Conservation (phyloP, 2,888 invertebrate species). For the Octonoba sinensis region DNA sequence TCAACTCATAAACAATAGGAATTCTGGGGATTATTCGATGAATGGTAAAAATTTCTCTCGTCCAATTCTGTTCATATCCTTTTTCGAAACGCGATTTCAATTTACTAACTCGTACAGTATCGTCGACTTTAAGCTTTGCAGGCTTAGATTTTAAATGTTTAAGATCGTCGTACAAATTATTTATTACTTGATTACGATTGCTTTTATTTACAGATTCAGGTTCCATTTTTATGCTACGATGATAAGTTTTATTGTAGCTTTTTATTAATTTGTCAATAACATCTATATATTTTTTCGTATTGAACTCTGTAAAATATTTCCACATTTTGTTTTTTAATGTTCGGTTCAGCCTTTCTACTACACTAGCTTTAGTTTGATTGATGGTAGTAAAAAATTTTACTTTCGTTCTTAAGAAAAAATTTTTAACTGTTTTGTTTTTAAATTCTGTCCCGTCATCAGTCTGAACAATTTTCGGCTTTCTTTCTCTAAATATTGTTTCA, state of each 20-base stretch:
- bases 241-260: slow-evolving; percentile 43
- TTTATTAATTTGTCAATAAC: slow-evolving; percentile 35
- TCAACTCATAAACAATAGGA: slow-evolving; percentile 23
- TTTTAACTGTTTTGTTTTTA: slow-evolving; percentile 59
- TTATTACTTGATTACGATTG: slow-evolving; percentile 20
- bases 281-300: slow-evolving; percentile 36
- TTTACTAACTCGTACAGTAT: slow-evolving; percentile 40
- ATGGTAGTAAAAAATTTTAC: slow-evolving; percentile 67
- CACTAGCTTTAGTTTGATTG: slow-evolving; percentile 68
- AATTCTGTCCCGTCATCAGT: slow-evolving; percentile 67
- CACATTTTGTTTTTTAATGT: slow-evolving; percentile 66
- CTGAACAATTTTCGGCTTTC: slow-evolving; percentile 63
- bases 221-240: too few species aligned
- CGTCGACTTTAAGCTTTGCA: slow-evolving; percentile 39
- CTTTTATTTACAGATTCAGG: slow-evolving; percentile 22
- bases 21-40: slow-evolving; percentile 7
- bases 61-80: too few species aligned
- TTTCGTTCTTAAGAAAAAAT: slow-evolving; percentile 60
- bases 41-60: too few species aligned
- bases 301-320: slow-evolving; percentile 45
- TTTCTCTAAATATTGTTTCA: slow-evolving; percentile 49
- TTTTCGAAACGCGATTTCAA: not conserved
- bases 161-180: slow-evolving; percentile 34
- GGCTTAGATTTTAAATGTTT: not conserved
- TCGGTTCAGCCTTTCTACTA: slow-evolving; percentile 69